phyloP scores from a whole-genome alignment of 2,888 invertebrate species.

The Athripsodes cinereus region DNA sequence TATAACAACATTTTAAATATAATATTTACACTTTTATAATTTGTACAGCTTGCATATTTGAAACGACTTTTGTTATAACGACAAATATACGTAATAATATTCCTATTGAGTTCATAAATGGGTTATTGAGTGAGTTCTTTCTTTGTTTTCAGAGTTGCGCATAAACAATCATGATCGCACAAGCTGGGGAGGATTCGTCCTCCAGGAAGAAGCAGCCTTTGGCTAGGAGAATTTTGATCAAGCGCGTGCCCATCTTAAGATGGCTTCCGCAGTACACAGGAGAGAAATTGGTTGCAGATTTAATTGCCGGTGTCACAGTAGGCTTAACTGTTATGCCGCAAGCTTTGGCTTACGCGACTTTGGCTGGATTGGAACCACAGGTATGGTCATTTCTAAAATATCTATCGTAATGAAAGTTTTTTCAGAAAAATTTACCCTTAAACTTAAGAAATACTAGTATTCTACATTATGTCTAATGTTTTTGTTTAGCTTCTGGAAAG shows the following conservation, averaged over 20 bases:
- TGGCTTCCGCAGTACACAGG: constrained; percentile 74
- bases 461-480: no score
- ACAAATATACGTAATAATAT: no score
- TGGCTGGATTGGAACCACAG: constrained; percentile 83
- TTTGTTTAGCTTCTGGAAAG: no score
- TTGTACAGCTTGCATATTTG: no score
- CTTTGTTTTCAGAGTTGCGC: not conserved
- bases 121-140: not conserved
- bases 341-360: constrained; percentile 83
- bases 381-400: no score
- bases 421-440: no score
- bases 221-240: constrained; percentile 39
- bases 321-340: constrained; percentile 92
- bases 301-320: constrained; percentile 89
- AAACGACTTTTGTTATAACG: no score
- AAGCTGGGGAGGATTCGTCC: not conserved
- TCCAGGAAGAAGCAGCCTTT: constrained; percentile 38
- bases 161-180: not conserved
- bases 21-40: no score
- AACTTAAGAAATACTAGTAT: no score
- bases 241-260: constrained; percentile 58
- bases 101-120: not conserved
- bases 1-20: no score
- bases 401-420: no score
- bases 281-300: constrained; percentile 72